Conservation (phyloP, 2,113 vertebrate genomes). For the Gobiocypris rarus region DNA sequence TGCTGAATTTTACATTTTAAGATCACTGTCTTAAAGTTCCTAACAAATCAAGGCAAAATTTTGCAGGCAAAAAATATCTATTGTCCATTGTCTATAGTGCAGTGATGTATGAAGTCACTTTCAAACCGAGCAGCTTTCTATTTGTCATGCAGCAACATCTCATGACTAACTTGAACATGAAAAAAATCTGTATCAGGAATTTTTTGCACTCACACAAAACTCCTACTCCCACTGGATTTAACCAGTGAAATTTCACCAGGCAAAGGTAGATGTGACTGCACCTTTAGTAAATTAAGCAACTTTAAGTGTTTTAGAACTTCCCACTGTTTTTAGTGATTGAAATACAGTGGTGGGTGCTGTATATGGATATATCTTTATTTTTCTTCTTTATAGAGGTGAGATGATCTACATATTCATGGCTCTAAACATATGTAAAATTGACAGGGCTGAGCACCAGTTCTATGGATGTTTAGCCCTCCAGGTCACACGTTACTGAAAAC, state of each 20-base stretch:
- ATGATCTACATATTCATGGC: neutral
- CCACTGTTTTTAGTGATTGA: neutral
- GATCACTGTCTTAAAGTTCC: neutral
- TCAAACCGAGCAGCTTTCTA: slow-evolving; percentile 6
- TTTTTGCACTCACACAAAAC: too few species aligned
- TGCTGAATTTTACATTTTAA: neutral
- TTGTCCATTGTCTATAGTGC: neutral
- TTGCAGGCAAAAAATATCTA: too few species aligned
- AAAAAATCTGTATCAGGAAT: too few species aligned
- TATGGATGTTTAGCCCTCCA: neutral
- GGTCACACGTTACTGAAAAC: neutral
- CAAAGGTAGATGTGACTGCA: neutral
- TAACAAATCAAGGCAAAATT: neutral
- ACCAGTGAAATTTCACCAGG: too few species aligned
- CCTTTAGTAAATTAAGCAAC: neutral
- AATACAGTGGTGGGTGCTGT: neutral
- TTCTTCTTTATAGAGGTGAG: neutral
- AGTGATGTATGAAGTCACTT: neutral
- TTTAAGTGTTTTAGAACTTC: neutral
- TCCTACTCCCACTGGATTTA: too few species aligned
- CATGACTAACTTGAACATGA: too few species aligned
- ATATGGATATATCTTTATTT: neutral
- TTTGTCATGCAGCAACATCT: too few species aligned
- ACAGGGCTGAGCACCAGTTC: neutral
- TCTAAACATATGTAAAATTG: neutral